Evolutionary conservation across 2,888 invertebrate genomes (phyloP).

Genomic region (Synergus japonicus): DNA sequence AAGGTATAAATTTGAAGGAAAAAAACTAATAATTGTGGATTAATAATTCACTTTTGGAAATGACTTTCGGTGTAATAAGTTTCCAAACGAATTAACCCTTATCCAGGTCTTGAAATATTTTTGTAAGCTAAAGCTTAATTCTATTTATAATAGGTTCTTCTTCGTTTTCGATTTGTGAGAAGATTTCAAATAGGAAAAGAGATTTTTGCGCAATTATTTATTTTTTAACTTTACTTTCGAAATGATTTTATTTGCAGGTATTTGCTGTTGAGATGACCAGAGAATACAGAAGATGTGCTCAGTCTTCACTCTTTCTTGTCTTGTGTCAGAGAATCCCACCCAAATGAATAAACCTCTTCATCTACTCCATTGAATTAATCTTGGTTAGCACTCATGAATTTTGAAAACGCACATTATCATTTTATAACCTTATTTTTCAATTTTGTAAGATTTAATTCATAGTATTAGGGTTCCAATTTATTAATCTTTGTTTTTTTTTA

Average conservation of each 20-base stretch:
- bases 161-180: conserved; percentile 33
- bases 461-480: neutral
- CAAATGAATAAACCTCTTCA: conserved; percentile 59
- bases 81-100: conserved; percentile 15
- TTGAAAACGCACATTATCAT: conserved; percentile 7
- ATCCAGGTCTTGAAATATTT: conserved; percentile 39
- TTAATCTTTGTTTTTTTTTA: conserved; percentile 17
- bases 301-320: conserved; percentile 43
- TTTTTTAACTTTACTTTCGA: conserved; percentile 49
- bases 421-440: neutral
- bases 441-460: neutral
- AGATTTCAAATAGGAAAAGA: conserved; percentile 42
- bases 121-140: neutral
- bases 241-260: conserved; percentile 67
- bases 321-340: conserved; percentile 59
- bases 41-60: neutral
- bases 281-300: conserved; percentile 58
- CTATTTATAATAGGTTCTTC: neutral
- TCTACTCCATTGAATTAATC: conserved; percentile 55
- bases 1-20: conserved; percentile 24
- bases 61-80: neutral
- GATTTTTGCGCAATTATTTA: conserved; percentile 56
- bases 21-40: conserved; percentile 21
- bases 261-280: conserved; percentile 65
- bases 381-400: conserved; percentile 60